Percentiles rank a stretch among this genome's conserved stretches.
phyloP scores from a whole-genome alignment of 1,140 invertebrate species.

The Yoshiicerus persimilis region DNA sequence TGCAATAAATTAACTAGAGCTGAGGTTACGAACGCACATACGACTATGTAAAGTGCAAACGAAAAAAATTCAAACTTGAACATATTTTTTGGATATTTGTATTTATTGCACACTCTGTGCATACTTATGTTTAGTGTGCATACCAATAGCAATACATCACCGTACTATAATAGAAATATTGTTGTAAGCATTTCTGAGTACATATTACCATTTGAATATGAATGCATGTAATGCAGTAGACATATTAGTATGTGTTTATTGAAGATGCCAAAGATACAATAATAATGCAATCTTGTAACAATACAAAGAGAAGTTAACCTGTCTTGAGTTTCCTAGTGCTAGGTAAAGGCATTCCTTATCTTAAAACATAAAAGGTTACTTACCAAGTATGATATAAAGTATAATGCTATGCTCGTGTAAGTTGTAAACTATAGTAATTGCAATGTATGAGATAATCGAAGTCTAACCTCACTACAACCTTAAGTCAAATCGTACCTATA shows the following conservation, averaged over 20 bases:
- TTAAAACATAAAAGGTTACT: not conserved
- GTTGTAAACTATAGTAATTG: too few species aligned
- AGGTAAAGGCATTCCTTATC: not conserved
- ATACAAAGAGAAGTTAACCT: not conserved
- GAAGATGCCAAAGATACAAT: not conserved
- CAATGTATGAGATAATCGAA: too few species aligned
- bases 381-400: too few species aligned
- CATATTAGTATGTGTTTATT: not conserved
- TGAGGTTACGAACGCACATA: not conserved
- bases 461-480: too few species aligned
- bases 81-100: not conserved
- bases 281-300: not conserved
- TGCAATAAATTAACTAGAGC: slow-evolving; percentile 17
- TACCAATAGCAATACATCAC: not conserved
- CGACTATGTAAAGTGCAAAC: not conserved
- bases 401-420: too few species aligned
- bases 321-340: not conserved
- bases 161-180: not conserved
- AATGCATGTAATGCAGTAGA: too few species aligned
- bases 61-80: not conserved
- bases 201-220: too few species aligned
- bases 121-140: not conserved
- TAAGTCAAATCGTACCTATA: too few species aligned
- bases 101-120: not conserved
- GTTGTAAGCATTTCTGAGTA: too few species aligned